Percentiles rank a stretch among this genome's conserved stretches.
Evolutionary conservation across 1,140 invertebrate species (phyloP).

Genomic region (Drosophila saltans): DNA sequence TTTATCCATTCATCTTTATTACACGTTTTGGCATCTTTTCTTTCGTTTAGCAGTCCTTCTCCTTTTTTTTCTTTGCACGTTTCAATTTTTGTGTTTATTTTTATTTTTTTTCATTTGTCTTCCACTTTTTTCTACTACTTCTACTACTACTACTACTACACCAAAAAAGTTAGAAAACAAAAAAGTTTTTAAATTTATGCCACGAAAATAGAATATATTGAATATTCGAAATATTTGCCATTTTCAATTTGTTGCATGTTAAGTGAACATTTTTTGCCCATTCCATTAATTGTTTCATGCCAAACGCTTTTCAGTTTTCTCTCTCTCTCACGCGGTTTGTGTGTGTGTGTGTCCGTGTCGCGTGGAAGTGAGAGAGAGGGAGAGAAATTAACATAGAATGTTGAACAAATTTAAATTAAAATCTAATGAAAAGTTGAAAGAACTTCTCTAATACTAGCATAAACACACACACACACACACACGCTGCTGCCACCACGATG

Average conservation of each 20-base stretch:
- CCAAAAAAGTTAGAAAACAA: constrained; percentile 17
- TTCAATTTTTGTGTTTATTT: constrained; percentile 41
- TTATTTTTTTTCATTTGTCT: constrained; percentile 21
- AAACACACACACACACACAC: neutral
- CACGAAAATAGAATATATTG: constrained; percentile 16
- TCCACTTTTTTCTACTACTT: neutral
- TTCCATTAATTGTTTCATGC: constrained; percentile 29
- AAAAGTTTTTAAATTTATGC: constrained; percentile 33
- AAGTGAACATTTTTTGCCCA: constrained; percentile 10
- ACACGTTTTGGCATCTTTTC: neutral
- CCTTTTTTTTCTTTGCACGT: constrained; percentile 59
- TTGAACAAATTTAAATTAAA: constrained; percentile 16
- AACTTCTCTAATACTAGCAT: constrained; percentile 6
- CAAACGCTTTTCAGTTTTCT: constrained; percentile 13
- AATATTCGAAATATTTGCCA: constrained; percentile 27
- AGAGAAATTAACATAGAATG: constrained; percentile 35
- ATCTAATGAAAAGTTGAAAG: constrained; percentile 23
- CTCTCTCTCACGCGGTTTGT: neutral
- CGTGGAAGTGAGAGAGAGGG: neutral
- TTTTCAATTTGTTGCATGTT: constrained; percentile 48
- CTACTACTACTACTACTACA: neutral
- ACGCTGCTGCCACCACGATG: neutral
- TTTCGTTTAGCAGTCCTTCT: neutral
- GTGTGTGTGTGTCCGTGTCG: neutral
- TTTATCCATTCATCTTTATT: neutral